phyloP scores from a whole-genome alignment of 2,888 invertebrate species.

The Harpalus rubripes region DNA sequence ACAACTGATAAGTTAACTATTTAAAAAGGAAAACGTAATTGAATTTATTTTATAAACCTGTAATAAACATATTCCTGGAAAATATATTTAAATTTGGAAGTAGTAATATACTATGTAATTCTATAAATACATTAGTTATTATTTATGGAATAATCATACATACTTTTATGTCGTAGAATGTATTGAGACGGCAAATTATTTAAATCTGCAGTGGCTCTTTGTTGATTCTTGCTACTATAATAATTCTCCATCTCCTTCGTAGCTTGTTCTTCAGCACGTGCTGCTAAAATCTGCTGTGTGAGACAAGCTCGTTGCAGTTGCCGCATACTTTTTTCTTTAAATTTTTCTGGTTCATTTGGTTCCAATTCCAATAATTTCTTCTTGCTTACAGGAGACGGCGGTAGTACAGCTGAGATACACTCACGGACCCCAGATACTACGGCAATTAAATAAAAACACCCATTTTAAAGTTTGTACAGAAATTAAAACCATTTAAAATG shows the following conservation, averaged over 20 bases:
- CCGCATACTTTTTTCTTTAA: slow-evolving; percentile 56
- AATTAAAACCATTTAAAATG: background rate
- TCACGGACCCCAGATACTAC: slow-evolving; percentile 14
- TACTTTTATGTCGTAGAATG: background rate
- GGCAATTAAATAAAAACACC: background rate
- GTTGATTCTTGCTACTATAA: slow-evolving; percentile 39
- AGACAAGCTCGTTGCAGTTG: slow-evolving; percentile 53
- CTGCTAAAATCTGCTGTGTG: slow-evolving; percentile 55
- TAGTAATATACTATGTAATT: background rate
- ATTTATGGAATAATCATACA: background rate
- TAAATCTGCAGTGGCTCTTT: background rate
- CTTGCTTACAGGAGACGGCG: slow-evolving; percentile 52
- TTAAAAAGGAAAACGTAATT: too few relatives aligned
- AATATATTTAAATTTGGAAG: background rate
- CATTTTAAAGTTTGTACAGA: background rate
- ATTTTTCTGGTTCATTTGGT: slow-evolving; percentile 48
- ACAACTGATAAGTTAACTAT: background rate
- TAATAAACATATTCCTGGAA: background rate
- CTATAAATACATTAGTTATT: background rate
- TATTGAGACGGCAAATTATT: background rate
- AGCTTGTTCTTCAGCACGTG: slow-evolving; percentile 60
- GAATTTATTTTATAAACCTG: background rate
- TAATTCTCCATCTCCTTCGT: slow-evolving; percentile 49
- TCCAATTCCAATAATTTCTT: slow-evolving; percentile 33
- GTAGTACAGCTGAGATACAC: background rate